Base-by-base conservation (phyloP, 2,888 invertebrate genomes). In the Hypercompe scribonia region DNA sequence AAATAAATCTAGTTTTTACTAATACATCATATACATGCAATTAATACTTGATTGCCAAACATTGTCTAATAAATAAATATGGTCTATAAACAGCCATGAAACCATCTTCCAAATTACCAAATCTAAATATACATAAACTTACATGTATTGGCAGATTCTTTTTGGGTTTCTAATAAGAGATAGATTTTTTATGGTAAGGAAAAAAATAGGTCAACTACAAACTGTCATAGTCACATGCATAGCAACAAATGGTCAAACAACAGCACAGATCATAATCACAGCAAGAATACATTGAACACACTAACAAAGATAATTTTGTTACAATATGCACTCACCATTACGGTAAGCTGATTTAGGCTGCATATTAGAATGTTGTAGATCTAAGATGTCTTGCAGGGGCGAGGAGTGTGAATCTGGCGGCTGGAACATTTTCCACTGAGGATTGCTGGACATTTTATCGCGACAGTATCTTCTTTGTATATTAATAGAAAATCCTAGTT, bases 341-440 rank as follows among this genome's bases (percentile, higher is more conserved):
- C 96, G 96, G 87, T 95, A 96, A 82, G 91, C 91, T 84, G 93
- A 91, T 91, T 96, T 96, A 81, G 93, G 86, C 87, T 96, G 95
- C 94, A 94, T 94, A 81, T 92, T 93, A 82, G 96, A 92, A 88
- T 96, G 96, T 90, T 97, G 97, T 96, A 97, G 96, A 90, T 97
- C 97, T 96, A 98, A 97, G 94, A 97, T 98, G 92, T 98, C 98
- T 92, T 98, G 97, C 96, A 98, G 97, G 91, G 98, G 97, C 94
- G 98, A 97, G 92, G 97, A 97, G 96, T 97, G 97, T 96, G 97
- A 97, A 96, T 97, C 97, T 96, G 98, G 98, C 97, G 98, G 97
- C 97, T 98, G 98, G 97, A 98, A 98, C 95, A 97, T 97, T 96
- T 97, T 97, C 97, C 97, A 98, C 97, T 98, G 97, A 97, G 97